Evolutionary conservation across 2,797 vertebrate genomes (phyloP), one percentile per base, ranked within the genome.

Genomic region (Pangasius macronema): DNA sequence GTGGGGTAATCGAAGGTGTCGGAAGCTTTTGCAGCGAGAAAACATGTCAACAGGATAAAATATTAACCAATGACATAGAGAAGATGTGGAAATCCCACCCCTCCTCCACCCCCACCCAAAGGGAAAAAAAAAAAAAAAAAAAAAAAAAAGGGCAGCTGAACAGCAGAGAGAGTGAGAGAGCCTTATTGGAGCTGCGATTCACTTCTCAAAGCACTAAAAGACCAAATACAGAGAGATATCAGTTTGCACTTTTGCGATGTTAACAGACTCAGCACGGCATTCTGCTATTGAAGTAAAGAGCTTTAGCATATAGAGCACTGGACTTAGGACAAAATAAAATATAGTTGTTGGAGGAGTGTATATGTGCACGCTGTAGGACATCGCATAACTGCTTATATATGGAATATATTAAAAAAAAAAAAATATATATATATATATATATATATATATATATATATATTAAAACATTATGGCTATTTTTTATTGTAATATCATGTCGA

Each of bases 21-120:
- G 95, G 95, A 95, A 95, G 95, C 94, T 91, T 94, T 94, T 91
- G 94, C 95, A 95, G 94, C 92, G 95, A 95, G 95, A 96, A 95
- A 96, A 96, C 95, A 96, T 96, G 95, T 96, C 96, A 96, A 96
- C 95, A 96, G 95, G 95, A 96, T 96, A 94, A 96, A 96, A 96
- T 95, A 95, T 96, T 96, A 95, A 96, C 96, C 96, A 96, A 96
- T 95, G 96, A 95, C 94, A 93, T 93, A 92, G 91, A 91, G 92
- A 93, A 94, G 91, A 94, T 91, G 92, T 92, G 84, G 87, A 91
- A 93, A 93, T 92, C 94, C 94, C 94, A 93, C 94, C 91, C 88
- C 92, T 85, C 30, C 80, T 39, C 16, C 85, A 88, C 89, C 13
- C 11, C 91, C 91, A 90, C 90, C 11, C 79, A 91, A 27, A 51